Evolutionary conservation across 2,888 invertebrate species (phyloP).

Genomic region (Agriotes lineatus): DNA sequence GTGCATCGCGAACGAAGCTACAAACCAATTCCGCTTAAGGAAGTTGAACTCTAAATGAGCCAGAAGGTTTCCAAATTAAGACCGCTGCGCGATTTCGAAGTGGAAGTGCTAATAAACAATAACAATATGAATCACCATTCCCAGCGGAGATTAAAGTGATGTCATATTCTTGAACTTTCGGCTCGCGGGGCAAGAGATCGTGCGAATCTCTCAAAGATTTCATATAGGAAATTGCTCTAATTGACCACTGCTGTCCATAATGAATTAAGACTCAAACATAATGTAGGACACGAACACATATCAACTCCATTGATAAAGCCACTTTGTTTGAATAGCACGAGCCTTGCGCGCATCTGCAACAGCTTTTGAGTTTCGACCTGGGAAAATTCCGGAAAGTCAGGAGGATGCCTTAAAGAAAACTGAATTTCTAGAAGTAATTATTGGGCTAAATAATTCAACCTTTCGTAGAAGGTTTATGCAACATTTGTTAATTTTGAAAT

Average conservation of each 20-base stretch:
- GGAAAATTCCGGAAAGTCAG: not conserved
- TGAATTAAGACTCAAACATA: constrained; percentile 40
- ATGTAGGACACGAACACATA: constrained; percentile 43
- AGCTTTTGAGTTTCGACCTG: not conserved
- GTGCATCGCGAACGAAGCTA: not conserved
- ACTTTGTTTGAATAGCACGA: constrained; percentile 14
- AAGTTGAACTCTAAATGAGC: not conserved
- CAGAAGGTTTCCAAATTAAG: constrained; percentile 32
- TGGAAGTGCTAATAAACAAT: constrained; percentile 41
- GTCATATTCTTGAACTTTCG: constrained; percentile 49
- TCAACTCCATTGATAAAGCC: constrained; percentile 43
- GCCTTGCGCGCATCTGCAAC: not conserved
- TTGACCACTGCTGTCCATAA: constrained; percentile 44
- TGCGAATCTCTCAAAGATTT: constrained; percentile 52
- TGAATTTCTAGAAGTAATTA: too few species aligned
- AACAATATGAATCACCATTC: constrained; percentile 47
- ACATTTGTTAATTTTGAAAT: too few species aligned
- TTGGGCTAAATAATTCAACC: too few species aligned
- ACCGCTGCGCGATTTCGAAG: constrained; percentile 29
- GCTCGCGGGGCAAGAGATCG: constrained; percentile 49
- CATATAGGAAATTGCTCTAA: constrained; percentile 49
- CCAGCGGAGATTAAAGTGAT: constrained; percentile 45
- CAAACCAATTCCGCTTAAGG: not conserved
- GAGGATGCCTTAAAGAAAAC: too few species aligned
- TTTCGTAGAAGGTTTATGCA: too few species aligned